Evolutionary conservation across 2,888 invertebrate genomes (phyloP).

Genomic region (Clostera curtula): DNA sequence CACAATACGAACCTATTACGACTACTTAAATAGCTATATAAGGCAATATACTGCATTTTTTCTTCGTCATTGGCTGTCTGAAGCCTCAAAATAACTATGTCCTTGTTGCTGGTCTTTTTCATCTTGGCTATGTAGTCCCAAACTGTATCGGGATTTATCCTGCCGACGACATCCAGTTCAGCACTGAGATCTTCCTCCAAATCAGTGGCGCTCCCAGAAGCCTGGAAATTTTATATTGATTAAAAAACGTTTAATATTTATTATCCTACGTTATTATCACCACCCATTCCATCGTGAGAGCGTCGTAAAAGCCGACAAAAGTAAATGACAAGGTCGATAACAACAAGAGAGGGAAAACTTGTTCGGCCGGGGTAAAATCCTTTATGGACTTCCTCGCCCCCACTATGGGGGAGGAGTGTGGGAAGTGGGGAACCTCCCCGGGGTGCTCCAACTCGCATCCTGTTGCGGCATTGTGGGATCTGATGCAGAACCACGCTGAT

Average conservation of each 20-base stretch:
- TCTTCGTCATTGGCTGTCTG: conserved; percentile 89
- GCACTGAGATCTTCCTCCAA: conserved; percentile 83
- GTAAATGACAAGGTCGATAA: too few relatives aligned
- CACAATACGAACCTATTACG: conserved; percentile 75
- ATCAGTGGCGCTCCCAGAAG: conserved; percentile 78
- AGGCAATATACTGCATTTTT: conserved; percentile 86
- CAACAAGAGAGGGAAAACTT: too few relatives aligned
- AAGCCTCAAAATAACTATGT: conserved; percentile 87
- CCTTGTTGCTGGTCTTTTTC: conserved; percentile 90
- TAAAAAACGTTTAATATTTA: background rate
- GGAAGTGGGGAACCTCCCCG: too few relatives aligned
- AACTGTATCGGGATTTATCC: conserved; percentile 91
- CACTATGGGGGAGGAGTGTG: too few relatives aligned
- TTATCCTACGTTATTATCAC: too few relatives aligned
- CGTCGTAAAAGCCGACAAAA: too few relatives aligned
- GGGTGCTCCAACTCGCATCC: too few relatives aligned
- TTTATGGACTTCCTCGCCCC: too few relatives aligned
- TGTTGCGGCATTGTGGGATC: too few relatives aligned
- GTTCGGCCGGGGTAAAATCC: too few relatives aligned
- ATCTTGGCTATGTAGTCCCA: conserved; percentile 96
- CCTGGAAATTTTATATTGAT: conserved; percentile 31
- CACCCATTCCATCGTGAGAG: too few relatives aligned
- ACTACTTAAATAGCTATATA: conserved; percentile 92
- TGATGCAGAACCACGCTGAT: too few relatives aligned
- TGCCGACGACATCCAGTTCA: conserved; percentile 90